phyloP scores from a whole-genome alignment of 2,113 vertebrate genomes.

The Pachyramphus minor region DNA sequence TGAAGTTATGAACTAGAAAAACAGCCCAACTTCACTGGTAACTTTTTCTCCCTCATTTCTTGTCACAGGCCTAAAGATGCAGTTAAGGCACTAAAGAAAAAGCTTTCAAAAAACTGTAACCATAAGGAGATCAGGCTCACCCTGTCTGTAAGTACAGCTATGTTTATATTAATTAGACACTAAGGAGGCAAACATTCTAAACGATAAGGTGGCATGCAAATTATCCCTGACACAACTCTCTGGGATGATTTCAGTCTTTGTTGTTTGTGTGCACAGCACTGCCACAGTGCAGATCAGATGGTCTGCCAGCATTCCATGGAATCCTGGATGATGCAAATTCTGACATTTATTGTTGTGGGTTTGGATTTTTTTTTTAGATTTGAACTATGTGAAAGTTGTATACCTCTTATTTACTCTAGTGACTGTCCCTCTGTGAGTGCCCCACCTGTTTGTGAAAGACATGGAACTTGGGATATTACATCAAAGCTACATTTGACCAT shows the following conservation, averaged over 20 bases:
- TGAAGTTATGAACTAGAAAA: not conserved
- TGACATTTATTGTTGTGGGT: not conserved
- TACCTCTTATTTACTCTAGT: not conserved
- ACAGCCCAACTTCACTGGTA: not conserved
- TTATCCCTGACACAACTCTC: constrained; percentile 13
- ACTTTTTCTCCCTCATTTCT: constrained; percentile 17
- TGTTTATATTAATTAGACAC: constrained; percentile 27
- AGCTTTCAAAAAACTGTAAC: constrained; percentile 80
- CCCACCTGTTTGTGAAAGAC: not conserved
- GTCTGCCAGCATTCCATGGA: not conserved
- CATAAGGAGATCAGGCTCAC: constrained; percentile 78
- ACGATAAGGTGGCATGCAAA: constrained; percentile 26
- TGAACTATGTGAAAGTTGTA: not conserved
- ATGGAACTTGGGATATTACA: not conserved
- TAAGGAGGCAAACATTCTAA: constrained; percentile 10
- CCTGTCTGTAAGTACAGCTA: constrained; percentile 76
- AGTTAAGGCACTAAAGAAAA: constrained; percentile 78
- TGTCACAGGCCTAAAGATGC: constrained; percentile 76
- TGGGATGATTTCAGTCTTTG: not conserved
- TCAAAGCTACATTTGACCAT: not conserved
- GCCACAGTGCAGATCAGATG: not conserved
- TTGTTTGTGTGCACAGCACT: not conserved
- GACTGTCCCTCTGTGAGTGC: not conserved
- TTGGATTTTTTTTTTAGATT: not conserved
- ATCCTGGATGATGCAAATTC: not conserved